Conservation (phyloP, 2,113 vertebrate genomes). For the Callorhinus ursinus region DNA sequence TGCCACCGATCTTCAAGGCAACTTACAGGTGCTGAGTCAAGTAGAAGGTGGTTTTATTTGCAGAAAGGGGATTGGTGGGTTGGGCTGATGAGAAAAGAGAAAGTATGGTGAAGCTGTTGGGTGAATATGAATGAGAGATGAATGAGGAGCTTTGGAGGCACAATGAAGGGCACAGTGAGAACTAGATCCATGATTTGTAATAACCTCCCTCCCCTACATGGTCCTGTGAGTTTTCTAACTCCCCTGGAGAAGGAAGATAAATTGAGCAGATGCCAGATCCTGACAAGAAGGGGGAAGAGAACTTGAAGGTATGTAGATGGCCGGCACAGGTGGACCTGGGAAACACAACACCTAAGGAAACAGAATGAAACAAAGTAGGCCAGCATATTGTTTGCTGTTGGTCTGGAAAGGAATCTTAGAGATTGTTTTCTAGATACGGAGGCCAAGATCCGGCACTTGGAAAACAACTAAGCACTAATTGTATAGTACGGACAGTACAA, state of each 20-base stretch:
- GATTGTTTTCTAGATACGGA: background rate
- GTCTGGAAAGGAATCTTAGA: background rate
- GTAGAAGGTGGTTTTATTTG: background rate
- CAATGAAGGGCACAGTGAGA: background rate
- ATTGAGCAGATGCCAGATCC: background rate
- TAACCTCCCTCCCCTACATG: background rate
- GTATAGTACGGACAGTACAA: background rate
- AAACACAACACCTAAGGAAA: background rate
- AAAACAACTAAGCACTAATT: background rate
- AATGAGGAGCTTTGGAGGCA: background rate
- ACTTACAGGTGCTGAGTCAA: background rate
- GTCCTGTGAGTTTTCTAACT: background rate
- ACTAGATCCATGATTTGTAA: background rate
- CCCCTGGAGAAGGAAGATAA: background rate
- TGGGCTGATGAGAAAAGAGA: background rate
- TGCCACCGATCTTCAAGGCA: background rate
- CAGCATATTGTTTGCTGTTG: background rate
- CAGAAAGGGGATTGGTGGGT: background rate
- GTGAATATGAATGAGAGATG: background rate
- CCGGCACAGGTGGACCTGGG: background rate
- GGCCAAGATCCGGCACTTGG: background rate
- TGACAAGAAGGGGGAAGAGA: background rate
- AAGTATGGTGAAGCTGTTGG: background rate
- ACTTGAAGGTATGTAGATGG: background rate
- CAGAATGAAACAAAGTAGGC: background rate